Evolutionary conservation across 2,797 vertebrate species (phyloP).

Genomic region (Amblyopsis hoosieri): DNA sequence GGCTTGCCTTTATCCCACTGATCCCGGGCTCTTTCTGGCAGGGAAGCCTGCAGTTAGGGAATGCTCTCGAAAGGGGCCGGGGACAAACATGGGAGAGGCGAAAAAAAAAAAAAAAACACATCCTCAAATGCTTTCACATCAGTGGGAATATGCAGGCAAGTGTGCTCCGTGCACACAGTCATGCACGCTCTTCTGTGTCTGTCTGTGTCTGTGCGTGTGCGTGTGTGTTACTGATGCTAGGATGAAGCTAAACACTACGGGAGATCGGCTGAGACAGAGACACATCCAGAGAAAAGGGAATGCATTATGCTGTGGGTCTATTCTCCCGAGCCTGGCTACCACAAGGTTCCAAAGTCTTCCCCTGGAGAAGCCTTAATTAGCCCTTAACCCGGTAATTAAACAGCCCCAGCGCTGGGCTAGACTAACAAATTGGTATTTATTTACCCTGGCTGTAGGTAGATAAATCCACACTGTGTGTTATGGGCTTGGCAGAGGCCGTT

Average conservation of each 20-base stretch:
- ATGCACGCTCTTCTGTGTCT: constrained; percentile 12
- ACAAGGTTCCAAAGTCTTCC: constrained; percentile 44
- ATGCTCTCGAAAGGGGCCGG: constrained; percentile 67
- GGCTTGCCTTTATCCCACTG: constrained; percentile 64
- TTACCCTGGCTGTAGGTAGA: constrained; percentile 53
- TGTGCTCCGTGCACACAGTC: constrained; percentile 12
- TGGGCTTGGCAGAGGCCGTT: constrained; percentile 31
- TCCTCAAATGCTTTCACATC: constrained; percentile 79
- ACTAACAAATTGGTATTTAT: constrained; percentile 63
- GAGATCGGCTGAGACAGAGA: constrained; percentile 10
- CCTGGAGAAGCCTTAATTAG: constrained; percentile 69
- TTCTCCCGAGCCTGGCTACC: constrained; percentile 57
- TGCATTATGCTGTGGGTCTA: constrained; percentile 52
- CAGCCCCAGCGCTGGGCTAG: constrained; percentile 35
- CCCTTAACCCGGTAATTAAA: constrained; percentile 74
- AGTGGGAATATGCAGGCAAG: constrained; percentile 76
- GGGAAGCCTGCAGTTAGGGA: constrained; percentile 71
- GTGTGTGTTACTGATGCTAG: constrained; percentile 29
- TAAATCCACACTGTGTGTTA: constrained; percentile 38
- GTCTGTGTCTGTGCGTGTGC: constrained; percentile 6
- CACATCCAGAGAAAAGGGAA: constrained; percentile 42
- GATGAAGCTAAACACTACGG: constrained; percentile 21
- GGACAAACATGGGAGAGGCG: constrained; percentile 76
- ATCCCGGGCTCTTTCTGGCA: constrained; percentile 72
- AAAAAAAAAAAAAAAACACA: constrained; percentile 52